These are phyloP conservation scores for Acrossocheilus fasciatus DNA, from an alignment of 2,797 vertebrate genomes.

Conservation along the genomic window DNA sequence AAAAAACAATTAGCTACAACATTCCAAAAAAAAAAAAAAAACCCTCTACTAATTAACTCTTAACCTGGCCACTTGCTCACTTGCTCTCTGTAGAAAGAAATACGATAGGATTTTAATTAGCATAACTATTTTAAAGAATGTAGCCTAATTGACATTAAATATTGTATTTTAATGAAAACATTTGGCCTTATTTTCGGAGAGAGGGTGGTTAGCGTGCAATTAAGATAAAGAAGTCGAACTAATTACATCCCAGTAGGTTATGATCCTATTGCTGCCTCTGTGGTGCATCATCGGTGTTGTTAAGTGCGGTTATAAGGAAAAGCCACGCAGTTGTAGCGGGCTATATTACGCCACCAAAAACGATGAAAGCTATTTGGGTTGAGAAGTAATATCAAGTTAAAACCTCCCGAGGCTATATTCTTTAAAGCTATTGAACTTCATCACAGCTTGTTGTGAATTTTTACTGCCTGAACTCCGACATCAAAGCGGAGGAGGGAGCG, in stretches of 20 bases:
- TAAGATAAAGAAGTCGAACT: constrained; percentile 33
- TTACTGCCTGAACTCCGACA: constrained; percentile 53
- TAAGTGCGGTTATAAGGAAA: constrained; percentile 35
- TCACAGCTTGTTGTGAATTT: constrained; percentile 51
- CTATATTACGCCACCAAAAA: constrained; percentile 44
- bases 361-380: constrained; percentile 33
- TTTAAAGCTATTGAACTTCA: constrained; percentile 52
- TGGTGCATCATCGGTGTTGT: constrained; percentile 10
- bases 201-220: constrained; percentile 9
- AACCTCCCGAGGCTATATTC: constrained; percentile 30
- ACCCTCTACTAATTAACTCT: neutral
- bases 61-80: neutral
- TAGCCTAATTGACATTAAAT: neutral
- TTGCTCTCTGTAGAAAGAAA: neutral
- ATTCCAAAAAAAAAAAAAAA: neutral
- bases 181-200: neutral
- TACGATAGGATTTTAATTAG: neutral
- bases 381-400: constrained; percentile 52
- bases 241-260: constrained; percentile 38
- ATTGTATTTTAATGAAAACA: neutral
- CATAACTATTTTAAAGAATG: neutral
- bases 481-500: constrained; percentile 53
- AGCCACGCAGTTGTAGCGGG: constrained; percentile 16
- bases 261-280: constrained; percentile 9
- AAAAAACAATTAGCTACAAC: neutral